A percentile compares a stretch with the other conserved stretches of the same genome.
Conservation (phyloP, 2,888 invertebrate genomes). For the Tiphia femorata region DNA sequence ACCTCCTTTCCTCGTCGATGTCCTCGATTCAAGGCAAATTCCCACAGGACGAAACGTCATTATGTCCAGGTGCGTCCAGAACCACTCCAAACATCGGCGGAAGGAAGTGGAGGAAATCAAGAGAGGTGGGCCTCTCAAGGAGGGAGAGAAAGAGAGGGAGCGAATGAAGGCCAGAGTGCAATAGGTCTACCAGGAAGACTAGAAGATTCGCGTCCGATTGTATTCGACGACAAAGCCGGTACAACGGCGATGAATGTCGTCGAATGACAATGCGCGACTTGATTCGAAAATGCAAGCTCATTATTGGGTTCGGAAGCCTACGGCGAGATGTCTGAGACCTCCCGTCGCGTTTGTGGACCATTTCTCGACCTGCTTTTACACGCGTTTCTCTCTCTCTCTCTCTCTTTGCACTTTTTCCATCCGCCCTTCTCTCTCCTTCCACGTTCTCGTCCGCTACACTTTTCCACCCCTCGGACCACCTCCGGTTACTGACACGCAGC, state of each 20-base stretch:
- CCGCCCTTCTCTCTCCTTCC: neutral
- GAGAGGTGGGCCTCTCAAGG: conserved; percentile 12
- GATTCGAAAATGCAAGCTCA: conserved; percentile 60
- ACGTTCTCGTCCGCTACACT: neutral
- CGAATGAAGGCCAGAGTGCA: conserved; percentile 18
- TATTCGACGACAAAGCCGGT: conserved; percentile 41
- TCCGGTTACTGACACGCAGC: neutral
- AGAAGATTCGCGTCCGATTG: conserved; percentile 33
- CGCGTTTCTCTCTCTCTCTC: conserved; percentile 1
- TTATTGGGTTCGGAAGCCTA: conserved; percentile 45
- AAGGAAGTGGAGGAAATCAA: conserved; percentile 10
- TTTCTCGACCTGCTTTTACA: conserved; percentile 33
- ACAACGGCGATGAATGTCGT: conserved; percentile 52
- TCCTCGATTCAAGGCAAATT: conserved; percentile 24
- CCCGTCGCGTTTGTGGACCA: conserved; percentile 45
- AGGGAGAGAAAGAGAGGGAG: conserved; percentile 4
- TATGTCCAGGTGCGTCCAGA: neutral
- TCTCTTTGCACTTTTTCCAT: conserved; percentile 9
- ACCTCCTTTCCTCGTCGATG: conserved; percentile 33
- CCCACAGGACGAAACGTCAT: neutral
- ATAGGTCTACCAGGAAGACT: no score
- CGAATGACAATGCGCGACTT: conserved; percentile 59
- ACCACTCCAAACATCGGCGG: conserved; percentile 6
- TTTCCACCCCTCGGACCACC: neutral
- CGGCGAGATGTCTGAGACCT: conserved; percentile 32